A percentile compares a stretch with the other conserved stretches of the same genome.
These are phyloP conservation scores for Dysmachus trigonus DNA, from an alignment of 2,888 invertebrate genomes.

Conservation along the genomic window DNA sequence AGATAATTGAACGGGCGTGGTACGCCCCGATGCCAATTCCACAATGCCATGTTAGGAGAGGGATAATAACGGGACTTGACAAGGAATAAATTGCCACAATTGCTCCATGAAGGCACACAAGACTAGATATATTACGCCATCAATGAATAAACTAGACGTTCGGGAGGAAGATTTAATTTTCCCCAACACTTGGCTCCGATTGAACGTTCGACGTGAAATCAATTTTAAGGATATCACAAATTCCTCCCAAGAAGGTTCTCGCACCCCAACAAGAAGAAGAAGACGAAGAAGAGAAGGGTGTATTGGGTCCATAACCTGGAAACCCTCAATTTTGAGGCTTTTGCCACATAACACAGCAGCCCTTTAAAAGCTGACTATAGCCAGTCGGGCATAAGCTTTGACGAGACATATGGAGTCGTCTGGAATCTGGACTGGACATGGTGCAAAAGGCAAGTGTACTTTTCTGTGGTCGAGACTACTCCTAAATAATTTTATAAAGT, in stretches of 20 bases:
- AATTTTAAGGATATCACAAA: constrained; percentile 26
- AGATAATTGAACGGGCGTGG: not conserved
- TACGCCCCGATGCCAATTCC: not conserved
- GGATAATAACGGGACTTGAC: constrained; percentile 12
- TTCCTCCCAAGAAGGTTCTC: not conserved
- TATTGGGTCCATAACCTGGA: not conserved
- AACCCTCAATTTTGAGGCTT: not conserved
- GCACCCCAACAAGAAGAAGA: not conserved
- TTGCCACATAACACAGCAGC: not conserved
- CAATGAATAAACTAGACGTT: constrained; percentile 34
- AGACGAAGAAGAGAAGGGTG: not conserved
- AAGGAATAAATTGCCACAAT: constrained; percentile 30
- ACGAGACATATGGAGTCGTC: not conserved
- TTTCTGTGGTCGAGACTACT: not conserved
- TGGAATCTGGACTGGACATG: not conserved
- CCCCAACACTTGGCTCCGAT: constrained; percentile 22
- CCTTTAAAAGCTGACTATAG: not conserved
- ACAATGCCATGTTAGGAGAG: not conserved
- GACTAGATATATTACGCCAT: constrained; percentile 6
- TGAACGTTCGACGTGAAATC: constrained; percentile 26
- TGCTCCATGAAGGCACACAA: not conserved
- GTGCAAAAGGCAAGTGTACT: not conserved
- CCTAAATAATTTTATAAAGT: too few species aligned
- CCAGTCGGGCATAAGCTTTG: not conserved
- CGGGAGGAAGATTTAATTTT: constrained; percentile 21